These are phyloP conservation scores for Trididemnum miniatum DNA, from an alignment of 23 tunicate genomes.

Conservation along the genomic window DNA sequence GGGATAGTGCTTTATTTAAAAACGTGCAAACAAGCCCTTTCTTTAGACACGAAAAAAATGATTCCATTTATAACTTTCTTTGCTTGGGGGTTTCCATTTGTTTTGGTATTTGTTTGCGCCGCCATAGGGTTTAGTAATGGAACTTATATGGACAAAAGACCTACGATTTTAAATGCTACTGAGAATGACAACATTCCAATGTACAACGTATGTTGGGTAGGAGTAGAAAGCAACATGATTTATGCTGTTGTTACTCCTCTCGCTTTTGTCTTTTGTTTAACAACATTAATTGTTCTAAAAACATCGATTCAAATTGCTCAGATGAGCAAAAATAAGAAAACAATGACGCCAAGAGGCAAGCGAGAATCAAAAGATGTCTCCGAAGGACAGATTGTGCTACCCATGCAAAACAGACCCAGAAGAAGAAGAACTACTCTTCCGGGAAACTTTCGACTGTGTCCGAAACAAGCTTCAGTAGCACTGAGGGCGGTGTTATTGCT, in stretches of 20 bases:
- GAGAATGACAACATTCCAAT: not conserved
- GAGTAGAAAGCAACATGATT: constrained; percentile 34
- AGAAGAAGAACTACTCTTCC: not conserved
- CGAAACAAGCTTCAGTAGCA: constrained; percentile 24
- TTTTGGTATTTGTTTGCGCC: constrained; percentile 38
- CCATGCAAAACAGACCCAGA: not conserved
- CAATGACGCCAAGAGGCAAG: constrained; percentile 43
- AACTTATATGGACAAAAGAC: constrained; percentile 12
- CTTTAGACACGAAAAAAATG: constrained; percentile 37
- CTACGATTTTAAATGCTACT: not conserved
- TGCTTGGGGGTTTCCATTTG: constrained; percentile 54
- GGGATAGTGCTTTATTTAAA: constrained; percentile 54
- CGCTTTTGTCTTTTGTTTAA: constrained; percentile 26
- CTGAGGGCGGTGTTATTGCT: constrained; percentile 50
- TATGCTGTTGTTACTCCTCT: constrained; percentile 53
- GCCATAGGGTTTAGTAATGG: constrained; percentile 43
- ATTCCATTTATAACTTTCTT: not conserved
- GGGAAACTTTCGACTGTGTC: not conserved
- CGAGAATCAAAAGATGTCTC: not conserved
- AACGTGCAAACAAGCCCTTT: constrained; percentile 43
- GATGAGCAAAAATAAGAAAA: constrained; percentile 33
- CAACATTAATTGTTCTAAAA: constrained; percentile 8
- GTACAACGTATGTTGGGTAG: constrained; percentile 45
- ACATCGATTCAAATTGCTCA: constrained; percentile 22
- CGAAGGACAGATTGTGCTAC: not conserved